phyloP scores from a whole-genome alignment of 2,888 invertebrate genomes.

The Hesperia comma region DNA sequence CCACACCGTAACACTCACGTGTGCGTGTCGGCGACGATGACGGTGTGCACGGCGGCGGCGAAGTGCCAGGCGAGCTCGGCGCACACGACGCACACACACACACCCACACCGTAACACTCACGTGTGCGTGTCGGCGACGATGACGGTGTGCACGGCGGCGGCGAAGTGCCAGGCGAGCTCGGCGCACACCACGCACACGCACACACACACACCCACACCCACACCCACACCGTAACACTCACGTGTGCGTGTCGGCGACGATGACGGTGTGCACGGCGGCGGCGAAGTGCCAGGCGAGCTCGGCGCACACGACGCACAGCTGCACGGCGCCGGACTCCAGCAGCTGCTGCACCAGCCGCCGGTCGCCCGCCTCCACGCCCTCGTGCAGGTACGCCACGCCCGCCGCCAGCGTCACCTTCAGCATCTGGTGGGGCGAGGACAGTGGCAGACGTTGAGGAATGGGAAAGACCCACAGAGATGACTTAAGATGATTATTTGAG shows the following conservation, averaged over 20 bases:
- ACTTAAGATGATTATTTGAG: too few relatives aligned
- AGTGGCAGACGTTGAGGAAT: too few relatives aligned
- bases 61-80: too few relatives aligned
- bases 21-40: conserved; percentile 98
- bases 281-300: conserved; percentile 95
- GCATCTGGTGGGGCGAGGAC: conserved; percentile 84
- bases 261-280: conserved; percentile 97
- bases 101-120: too few relatives aligned
- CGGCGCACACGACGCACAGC: conserved; percentile 93
- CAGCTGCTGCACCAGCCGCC: conserved; percentile 95
- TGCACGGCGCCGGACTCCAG: conserved; percentile 97
- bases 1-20: too few relatives aligned
- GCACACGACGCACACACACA: conserved; percentile 75
- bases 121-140: too few relatives aligned
- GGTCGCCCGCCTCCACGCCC: conserved; percentile 93
- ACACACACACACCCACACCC: too few relatives aligned
- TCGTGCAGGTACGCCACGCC: conserved; percentile 99
- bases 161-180: too few relatives aligned
- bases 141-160: too few relatives aligned
- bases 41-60: conserved; percentile 96
- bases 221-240: conserved; percentile 46
- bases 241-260: conserved; percentile 96
- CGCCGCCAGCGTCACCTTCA: conserved; percentile 95
- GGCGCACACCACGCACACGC: conserved; percentile 91
- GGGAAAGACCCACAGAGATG: too few relatives aligned